Base-by-base conservation (phyloP, 2,888 invertebrate genomes). In the Agrotis clavis region DNA sequence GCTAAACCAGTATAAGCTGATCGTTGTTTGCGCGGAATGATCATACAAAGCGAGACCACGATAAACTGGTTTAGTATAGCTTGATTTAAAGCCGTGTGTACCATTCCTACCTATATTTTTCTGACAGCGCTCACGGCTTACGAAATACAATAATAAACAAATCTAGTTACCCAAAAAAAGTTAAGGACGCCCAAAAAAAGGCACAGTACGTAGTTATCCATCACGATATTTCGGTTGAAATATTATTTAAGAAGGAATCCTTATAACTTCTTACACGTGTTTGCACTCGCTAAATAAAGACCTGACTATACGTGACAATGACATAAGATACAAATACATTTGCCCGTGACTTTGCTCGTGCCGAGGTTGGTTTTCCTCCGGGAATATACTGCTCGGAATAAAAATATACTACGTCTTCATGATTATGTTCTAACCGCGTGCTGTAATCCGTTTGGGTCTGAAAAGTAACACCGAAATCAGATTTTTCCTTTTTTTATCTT, bases 221-320 rank as follows among this genome's bases (percentile, higher is more conserved):
- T 50, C 45, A 30, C 9, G 16, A 16, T 18, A 75, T 66, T 66
- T 21, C 41, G 19, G 25, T 21, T 21, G n/a, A 45, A n/a, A 57
- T 57, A 35, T 50, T 57, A 30, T 50, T 18, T 16, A 21, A 25
- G 30, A 57, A 77, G 57, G 6, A 57, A 30, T 69, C 59, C 25
- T 59, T 77, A 9, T 21, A 77, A 51, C 47, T 53, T 51, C 47
- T 13, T 60, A 77, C 77, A 74, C 77, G 69, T 74, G 35, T 77
- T 59, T 53, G 51, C 35, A 51, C 50, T 77, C 56, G 14, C 21
- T 47, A 19, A 67, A 67, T 67, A 76, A 57, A 51, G 4, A 47
- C 14, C 18, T 51, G 14, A 9, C 47, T 47, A 21, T 14, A 56
- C 47, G 11, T 63, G 54, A 71, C 54, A 41, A 50, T 72, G 25